Percentiles rank a stretch among this genome's conserved stretches.
Evolutionary conservation across 2,113 vertebrate species (phyloP).

Genomic region (Canis aureus): DNA sequence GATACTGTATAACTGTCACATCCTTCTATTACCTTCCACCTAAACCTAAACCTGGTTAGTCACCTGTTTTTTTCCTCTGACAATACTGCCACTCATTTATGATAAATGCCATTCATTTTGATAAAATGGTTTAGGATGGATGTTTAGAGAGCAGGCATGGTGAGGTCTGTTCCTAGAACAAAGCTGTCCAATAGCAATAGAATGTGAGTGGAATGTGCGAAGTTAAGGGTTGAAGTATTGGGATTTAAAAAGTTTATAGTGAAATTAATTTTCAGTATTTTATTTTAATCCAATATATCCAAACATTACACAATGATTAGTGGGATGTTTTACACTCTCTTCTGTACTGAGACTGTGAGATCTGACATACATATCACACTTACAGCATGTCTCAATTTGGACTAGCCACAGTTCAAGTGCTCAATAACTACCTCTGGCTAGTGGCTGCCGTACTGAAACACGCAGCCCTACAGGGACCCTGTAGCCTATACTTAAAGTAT

Average conservation of each 20-base stretch:
- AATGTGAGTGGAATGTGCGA: background rate
- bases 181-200: background rate
- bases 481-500: background rate
- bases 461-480: background rate
- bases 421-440: background rate
- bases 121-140: background rate
- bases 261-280: slow-evolving; percentile 38
- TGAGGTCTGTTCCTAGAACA: background rate
- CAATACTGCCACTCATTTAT: background rate
- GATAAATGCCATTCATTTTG: background rate
- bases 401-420: background rate
- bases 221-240: slow-evolving; percentile 13
- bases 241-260: background rate
- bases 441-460: background rate
- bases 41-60: background rate
- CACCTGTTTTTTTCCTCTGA: background rate
- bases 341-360: background rate
- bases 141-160: background rate
- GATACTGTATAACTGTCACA: background rate
- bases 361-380: background rate
- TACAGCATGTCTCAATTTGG: background rate
- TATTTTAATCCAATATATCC: background rate
- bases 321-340: background rate
- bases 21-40: background rate
- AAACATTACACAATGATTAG: background rate